Conservation (phyloP, 2,113 vertebrate genomes). For the Falcunculus frontatus region DNA sequence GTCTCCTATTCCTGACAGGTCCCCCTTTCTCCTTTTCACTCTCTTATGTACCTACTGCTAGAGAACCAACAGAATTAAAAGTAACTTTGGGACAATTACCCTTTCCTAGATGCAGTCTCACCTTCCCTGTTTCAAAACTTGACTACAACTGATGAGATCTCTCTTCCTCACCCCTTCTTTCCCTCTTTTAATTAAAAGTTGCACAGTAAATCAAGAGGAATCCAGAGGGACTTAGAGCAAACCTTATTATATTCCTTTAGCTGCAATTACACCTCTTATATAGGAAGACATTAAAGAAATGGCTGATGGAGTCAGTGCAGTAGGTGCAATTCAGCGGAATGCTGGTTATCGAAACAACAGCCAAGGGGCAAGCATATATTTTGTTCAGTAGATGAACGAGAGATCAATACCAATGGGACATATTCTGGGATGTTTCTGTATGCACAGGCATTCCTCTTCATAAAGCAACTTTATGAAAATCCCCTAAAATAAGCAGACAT, state of each 20-base stretch:
- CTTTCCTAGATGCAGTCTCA: neutral
- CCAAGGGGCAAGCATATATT: neutral
- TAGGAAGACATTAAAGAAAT: neutral
- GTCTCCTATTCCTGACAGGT: neutral
- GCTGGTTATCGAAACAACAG: neutral
- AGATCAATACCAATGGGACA: neutral
- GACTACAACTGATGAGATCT: neutral
- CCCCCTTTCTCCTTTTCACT: neutral
- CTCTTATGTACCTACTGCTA: neutral
- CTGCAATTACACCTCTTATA: neutral
- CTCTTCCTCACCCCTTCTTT: neutral
- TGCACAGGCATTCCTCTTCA: neutral
- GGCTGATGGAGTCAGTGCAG: neutral
- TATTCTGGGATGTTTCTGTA: neutral
- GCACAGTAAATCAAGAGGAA: neutral
- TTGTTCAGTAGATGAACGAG: neutral
- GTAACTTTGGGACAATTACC: neutral
- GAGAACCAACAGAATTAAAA: neutral
- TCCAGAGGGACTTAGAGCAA: neutral
- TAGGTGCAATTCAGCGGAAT: neutral
- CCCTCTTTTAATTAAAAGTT: neutral
- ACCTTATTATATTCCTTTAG: neutral
- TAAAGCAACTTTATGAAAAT: neutral
- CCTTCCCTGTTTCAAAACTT: neutral
- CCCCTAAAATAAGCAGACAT: neutral